Conservation (phyloP, 2,797 vertebrate genomes). For the Sphenopsis melanotis region DNA sequence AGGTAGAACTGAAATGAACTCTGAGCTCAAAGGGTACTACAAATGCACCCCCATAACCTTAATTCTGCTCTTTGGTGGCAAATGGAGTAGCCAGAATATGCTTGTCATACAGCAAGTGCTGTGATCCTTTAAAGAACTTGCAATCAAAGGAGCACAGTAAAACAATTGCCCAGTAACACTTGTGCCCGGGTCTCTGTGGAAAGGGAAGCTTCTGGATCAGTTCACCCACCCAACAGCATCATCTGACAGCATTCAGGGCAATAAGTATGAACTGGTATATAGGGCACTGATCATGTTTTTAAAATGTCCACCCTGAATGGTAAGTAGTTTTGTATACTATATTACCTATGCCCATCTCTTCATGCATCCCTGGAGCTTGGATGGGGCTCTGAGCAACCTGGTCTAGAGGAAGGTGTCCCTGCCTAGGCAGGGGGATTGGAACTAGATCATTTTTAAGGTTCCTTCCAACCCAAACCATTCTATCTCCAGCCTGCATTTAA, state of each 20-base stretch:
- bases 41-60: not conserved
- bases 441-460: not conserved
- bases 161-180: not conserved
- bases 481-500: not conserved
- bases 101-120: not conserved
- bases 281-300: not conserved
- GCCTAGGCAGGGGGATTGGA: no score
- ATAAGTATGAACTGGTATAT: rapidly evolving
- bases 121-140: not conserved
- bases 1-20: not conserved
- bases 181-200: not conserved
- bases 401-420: not conserved
- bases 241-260: not conserved
- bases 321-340: not conserved
- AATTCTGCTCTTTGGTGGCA: not conserved
- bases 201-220: not conserved
- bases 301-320: not conserved
- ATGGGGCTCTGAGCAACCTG: not conserved
- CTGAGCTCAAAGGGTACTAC: not conserved
- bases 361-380: not conserved
- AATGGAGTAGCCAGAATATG: not conserved
- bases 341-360: not conserved
- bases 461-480: not conserved
- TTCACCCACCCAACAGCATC: not conserved
- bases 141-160: not conserved